Evolutionary conservation across 2,113 vertebrate species (phyloP).

Genomic region (Micronycteris hirsuta): DNA sequence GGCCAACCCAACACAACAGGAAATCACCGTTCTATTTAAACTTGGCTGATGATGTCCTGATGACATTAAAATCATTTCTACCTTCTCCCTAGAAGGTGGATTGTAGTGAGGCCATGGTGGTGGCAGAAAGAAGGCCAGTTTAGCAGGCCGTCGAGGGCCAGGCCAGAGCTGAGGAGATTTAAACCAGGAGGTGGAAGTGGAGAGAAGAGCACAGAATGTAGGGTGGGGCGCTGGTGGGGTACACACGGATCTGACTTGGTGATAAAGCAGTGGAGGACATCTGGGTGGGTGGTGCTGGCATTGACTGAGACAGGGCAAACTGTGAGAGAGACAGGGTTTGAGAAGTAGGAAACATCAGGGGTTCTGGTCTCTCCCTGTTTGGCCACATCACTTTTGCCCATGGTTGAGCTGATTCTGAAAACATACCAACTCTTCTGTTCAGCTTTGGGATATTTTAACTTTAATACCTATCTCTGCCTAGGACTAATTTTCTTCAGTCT

Average conservation of each 20-base stretch:
- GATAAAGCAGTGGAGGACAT: neutral
- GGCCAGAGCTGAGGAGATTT: neutral
- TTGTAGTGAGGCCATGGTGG: neutral
- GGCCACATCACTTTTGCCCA: neutral
- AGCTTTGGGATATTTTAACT: neutral
- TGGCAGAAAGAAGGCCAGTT: neutral
- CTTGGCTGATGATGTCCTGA: neutral
- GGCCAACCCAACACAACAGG: too few relatives aligned
- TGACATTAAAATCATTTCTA: neutral
- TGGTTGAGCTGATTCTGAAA: neutral
- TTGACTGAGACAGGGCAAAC: neutral
- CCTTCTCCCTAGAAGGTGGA: neutral
- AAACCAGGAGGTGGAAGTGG: neutral
- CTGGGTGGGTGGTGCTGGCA: rapidly evolving
- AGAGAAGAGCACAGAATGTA: neutral
- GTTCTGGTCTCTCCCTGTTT: neutral
- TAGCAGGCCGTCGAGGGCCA: neutral
- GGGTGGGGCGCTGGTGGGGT: rapidly evolving
- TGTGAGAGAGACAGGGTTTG: neutral
- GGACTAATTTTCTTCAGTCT: constrained; percentile 84
- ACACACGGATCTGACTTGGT: rapidly evolving
- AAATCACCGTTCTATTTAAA: rapidly evolving
- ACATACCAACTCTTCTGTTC: neutral
- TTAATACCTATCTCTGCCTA: constrained; percentile 67
- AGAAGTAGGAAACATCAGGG: neutral